Evolutionary conservation across 2,113 vertebrate genomes (phyloP).

Genomic region (Tringa solitaria): DNA sequence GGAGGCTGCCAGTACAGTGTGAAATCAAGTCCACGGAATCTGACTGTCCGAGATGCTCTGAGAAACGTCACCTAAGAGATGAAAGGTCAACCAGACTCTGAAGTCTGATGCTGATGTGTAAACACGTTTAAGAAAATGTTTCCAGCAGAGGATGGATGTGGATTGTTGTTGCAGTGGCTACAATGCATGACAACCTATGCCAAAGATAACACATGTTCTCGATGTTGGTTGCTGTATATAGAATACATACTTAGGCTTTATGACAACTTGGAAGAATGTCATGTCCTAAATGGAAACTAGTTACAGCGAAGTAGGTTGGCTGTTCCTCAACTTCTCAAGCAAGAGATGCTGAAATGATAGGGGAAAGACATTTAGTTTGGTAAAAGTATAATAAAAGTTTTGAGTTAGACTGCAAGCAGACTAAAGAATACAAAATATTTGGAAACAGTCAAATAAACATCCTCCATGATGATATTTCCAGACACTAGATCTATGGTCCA

Average conservation of each 20-base stretch:
- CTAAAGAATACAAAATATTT: neutral
- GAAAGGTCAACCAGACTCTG: neutral
- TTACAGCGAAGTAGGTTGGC: neutral
- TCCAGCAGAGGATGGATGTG: neutral
- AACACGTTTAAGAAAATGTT: neutral
- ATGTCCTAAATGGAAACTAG: neutral
- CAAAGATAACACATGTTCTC: neutral
- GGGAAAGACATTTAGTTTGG: neutral
- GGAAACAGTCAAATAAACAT: slow-evolving; percentile 32
- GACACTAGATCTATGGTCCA: neutral
- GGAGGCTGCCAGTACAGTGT: neutral
- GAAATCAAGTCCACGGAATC: neutral
- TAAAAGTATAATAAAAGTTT: neutral
- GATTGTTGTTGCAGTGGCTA: neutral
- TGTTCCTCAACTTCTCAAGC: neutral
- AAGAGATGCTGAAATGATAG: neutral
- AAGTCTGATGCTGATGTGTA: neutral
- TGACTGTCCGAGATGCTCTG: neutral
- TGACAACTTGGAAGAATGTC: neutral
- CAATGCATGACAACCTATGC: neutral
- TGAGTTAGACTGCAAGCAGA: slow-evolving; percentile 14
- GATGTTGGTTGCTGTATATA: neutral
- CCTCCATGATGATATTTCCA: slow-evolving; percentile 42
- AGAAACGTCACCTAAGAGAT: neutral
- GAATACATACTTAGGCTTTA: neutral